A percentile compares a stretch with the other conserved stretches of the same genome.
Conservation (phyloP, 2,797 vertebrate genomes). For the Capromys pilorides region DNA sequence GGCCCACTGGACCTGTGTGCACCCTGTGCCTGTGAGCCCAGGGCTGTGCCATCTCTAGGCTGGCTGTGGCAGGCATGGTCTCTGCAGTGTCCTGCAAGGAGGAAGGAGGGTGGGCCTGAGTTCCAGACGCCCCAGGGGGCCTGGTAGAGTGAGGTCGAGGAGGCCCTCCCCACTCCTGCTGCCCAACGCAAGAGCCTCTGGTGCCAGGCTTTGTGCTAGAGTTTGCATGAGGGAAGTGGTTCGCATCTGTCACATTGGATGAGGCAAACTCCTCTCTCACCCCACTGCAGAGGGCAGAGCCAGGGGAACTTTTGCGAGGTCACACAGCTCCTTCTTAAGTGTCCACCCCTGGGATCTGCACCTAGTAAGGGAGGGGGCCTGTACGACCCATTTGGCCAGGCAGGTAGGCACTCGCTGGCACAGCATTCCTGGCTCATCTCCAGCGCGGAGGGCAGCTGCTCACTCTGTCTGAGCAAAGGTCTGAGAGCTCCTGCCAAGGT, state of each 20-base stretch:
- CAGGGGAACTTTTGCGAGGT: not conserved
- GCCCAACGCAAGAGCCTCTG: not conserved
- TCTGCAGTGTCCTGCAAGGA: constrained; percentile 59
- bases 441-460: not conserved
- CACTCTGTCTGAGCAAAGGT: not conserved
- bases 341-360: not conserved
- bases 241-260: not conserved
- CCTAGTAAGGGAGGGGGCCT: not conserved
- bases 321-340: not conserved
- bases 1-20: constrained; percentile 48
- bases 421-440: not conserved
- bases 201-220: not conserved
- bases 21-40: not conserved
- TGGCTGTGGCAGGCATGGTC: constrained; percentile 51
- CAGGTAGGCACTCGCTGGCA: not conserved
- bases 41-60: constrained; percentile 55
- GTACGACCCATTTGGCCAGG: not conserved
- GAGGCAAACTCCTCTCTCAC: not conserved
- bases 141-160: not conserved
- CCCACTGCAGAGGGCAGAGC: no score
- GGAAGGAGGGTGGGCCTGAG: not conserved
- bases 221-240: rapidly evolving
- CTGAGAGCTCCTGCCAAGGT: not conserved
- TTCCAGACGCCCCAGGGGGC: no score
- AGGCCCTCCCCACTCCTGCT: no score